phyloP scores from a whole-genome alignment of 2,888 invertebrate genomes.

The Anoplius nigerrimus region DNA sequence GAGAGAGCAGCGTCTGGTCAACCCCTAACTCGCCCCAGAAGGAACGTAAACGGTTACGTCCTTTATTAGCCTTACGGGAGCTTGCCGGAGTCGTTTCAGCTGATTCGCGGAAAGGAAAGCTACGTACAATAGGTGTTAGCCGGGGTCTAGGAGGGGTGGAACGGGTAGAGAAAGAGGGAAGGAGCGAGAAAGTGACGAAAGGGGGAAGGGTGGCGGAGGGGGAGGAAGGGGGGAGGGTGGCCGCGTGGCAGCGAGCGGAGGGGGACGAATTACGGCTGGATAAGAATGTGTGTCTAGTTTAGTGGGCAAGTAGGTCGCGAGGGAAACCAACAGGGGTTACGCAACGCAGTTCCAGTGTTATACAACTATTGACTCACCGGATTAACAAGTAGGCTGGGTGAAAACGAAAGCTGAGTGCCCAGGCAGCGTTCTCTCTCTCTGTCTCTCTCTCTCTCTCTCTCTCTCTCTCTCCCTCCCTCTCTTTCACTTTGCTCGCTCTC shows the following conservation, averaged over 20 bases:
- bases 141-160: not conserved
- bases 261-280: conserved; percentile 62
- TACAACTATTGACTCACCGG: conserved; percentile 75
- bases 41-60: no score
- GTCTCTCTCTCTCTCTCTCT: conserved; percentile 23
- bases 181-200: conserved; percentile 1
- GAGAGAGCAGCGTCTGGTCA: no score
- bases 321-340: conserved; percentile 71
- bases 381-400: conserved; percentile 75
- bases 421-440: conserved; percentile 47
- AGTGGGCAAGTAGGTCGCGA: conserved; percentile 75
- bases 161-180: conserved; percentile 19
- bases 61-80: no score
- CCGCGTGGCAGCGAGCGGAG: conserved; percentile 31
- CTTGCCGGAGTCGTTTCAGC: not conserved
- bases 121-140: not conserved
- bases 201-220: conserved; percentile 19
- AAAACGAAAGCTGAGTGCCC: conserved; percentile 72
- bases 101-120: not conserved
- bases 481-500: conserved; percentile 34
- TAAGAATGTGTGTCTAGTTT: conserved; percentile 76
- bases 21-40: no score
- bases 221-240: conserved; percentile 24
- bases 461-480: conserved; percentile 22
- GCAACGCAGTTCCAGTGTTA: conserved; percentile 74